Evolutionary conservation across 92 coral and sea anemone genomes (phyloP), one percentile per base, ranked within the genome.

Genomic region (Plumapathes pennacea): DNA sequence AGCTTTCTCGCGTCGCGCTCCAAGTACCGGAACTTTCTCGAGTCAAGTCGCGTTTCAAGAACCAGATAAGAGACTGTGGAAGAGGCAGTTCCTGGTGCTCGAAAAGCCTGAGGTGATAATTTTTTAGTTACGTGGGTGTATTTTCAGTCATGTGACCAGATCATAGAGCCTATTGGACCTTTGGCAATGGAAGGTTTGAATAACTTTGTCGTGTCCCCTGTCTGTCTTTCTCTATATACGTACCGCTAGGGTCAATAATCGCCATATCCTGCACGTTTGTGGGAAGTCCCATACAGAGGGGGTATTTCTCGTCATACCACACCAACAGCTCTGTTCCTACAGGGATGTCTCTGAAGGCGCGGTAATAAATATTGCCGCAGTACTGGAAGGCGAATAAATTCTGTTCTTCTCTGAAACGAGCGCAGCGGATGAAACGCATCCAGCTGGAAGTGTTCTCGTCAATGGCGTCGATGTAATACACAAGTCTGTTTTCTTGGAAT

Each of bases 281-380:
- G 21, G 99, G 99, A 46, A 94, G 54, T 17, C 99, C 99, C 85
- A 94, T 90, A 62, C 85, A 89, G 62, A 89, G 99, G 17, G 82
- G 96, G 42, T 94, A 94, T 46, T 94, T 94, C 28, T 94, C 96
- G 28, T 94, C 96, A 38, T 94, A 94, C 99, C 99, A 94, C 18
- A 94, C 99, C 65, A 94, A 53, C 10, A 94, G 80, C 53, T 94
- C 99, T 14, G 78, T 76, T 21, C 97, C 97, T 8, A 83, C 80
- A 38, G 85, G 78, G 25, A 94, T 94, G 37, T 94, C 96, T 13
- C 99, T 68, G 47, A 94, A 90, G 8, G 99, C 99, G 19, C 99
- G 82, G 69, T 94, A 94, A 74, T 94, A 94, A 52, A 94, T 94
- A 28, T 89, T 94, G 15, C 96, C 96, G 25, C 99, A 82, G 80